Evolutionary conservation across 2,888 invertebrate species (phyloP), one percentile per base, ranked within the genome.

Genomic region (Chloroclystis v-ata): DNA sequence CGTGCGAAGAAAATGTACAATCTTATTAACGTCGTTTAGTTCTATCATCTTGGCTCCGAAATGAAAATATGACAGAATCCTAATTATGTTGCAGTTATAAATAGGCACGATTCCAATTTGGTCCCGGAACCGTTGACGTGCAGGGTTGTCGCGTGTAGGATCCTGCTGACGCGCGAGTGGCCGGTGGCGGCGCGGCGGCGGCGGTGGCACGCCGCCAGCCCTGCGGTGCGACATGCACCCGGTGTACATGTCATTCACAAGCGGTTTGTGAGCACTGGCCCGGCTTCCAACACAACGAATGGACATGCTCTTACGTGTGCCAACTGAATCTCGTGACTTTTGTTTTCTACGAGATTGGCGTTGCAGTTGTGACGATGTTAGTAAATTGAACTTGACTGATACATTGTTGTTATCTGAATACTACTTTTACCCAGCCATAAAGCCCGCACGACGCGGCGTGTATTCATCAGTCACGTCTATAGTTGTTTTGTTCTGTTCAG

Each of bases 201-300:
- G 56, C 54, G 48, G 54, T 65, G 65, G 65, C 63, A 43, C 10
- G 30, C 40, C 48, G 65, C 63, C 64, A 68, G 33, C 47, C 49
- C 40, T 49, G 37, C 20, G 25, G 37, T 43, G 4, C 32, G 1
- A 11, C 35, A 28, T 38, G 28, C 20, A 35, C 33, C n/a, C 25
- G 39, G 30, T 25, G 28, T 33, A 43, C 16, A 47, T 54, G 55
- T 39, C 41, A 48, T 48, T 44, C 28, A 38, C 41, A 33, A 37
- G 35, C 33, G 43, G 16, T 47, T 45, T 30, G 43, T 20, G 37
- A 40, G 9, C 28, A 42, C 32, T 13, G 24, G 11, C 38, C 47
- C 7, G 11, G 12, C 10, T 4, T 24, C 11, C 37, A 10, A 11
- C 30, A 42, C 28, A 28, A 10, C 32, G 20, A 38, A 39, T 16